Conservation (phyloP, 2,113 vertebrate genomes). For the Potamarius usumacintae region DNA sequence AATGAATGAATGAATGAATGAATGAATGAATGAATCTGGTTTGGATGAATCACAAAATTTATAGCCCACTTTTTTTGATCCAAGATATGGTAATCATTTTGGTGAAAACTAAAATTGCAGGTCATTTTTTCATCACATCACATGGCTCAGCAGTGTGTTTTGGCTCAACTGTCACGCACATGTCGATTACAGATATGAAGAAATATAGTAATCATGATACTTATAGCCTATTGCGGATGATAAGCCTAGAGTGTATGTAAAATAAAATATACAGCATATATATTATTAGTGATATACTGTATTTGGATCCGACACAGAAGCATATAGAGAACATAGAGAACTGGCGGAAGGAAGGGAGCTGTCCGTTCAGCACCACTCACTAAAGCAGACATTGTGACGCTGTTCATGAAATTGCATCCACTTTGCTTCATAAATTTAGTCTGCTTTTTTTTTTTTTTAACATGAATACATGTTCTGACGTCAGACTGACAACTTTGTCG, state of each 20-base stretch:
- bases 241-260: not conserved
- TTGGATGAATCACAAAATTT: not conserved
- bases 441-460: not conserved
- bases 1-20: too few species aligned
- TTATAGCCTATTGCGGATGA: not conserved
- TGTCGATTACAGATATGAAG: not conserved
- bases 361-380: constrained; percentile 74
- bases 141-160: not conserved
- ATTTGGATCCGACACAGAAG: not conserved
- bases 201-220: not conserved
- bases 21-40: not conserved
- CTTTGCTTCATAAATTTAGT: not conserved
- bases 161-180: not conserved
- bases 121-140: not conserved
- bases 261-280: constrained; percentile 4
- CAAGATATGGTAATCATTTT: not conserved
- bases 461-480: not conserved
- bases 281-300: not conserved
- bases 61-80: not conserved
- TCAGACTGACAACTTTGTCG: not conserved
- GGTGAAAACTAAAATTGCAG: not conserved
- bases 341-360: constrained; percentile 61
- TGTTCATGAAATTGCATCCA: not conserved
- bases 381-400: constrained; percentile 11
- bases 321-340: not conserved